Percentiles rank a stretch among this genome's conserved stretches.
Evolutionary conservation across 2,797 vertebrate genomes (phyloP).

Genomic region (Echeneis naucrates): DNA sequence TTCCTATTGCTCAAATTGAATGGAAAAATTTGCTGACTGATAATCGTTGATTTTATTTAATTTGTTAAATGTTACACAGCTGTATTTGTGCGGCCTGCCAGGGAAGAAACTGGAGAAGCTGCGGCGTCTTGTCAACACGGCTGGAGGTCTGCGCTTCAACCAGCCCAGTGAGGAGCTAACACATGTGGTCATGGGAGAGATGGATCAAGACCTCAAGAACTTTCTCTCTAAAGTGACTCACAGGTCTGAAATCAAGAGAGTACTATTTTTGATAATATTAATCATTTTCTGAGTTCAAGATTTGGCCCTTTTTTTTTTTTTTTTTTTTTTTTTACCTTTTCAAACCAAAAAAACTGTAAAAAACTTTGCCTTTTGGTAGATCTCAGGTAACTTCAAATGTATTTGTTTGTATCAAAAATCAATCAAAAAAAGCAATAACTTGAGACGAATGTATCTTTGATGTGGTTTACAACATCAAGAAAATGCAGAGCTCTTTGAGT

Average conservation of each 20-base stretch:
- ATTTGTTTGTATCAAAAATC: too few relatives aligned
- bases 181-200: conserved; percentile 92
- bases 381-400: neutral
- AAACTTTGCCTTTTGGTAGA: neutral
- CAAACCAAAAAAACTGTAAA: neutral
- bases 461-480: neutral
- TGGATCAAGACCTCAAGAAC: conserved; percentile 87
- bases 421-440: too few relatives aligned
- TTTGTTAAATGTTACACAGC: conserved; percentile 74
- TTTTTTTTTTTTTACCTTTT: too few relatives aligned
- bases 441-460: too few relatives aligned
- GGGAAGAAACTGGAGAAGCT: conserved; percentile 93
- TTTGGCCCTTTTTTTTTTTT: too few relatives aligned
- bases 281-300: neutral
- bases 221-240: conserved; percentile 89
- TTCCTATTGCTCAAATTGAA: neutral
- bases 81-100: conserved; percentile 93
- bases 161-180: conserved; percentile 95
- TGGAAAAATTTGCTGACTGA: neutral
- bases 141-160: conserved; percentile 95
- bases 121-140: conserved; percentile 90
- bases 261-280: neutral
- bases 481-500: too few relatives aligned
- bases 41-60: neutral
- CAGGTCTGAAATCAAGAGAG: conserved; percentile 81